Evolutionary conservation across 2,797 vertebrate genomes (phyloP).

Genomic region (Psittacula echo): DNA sequence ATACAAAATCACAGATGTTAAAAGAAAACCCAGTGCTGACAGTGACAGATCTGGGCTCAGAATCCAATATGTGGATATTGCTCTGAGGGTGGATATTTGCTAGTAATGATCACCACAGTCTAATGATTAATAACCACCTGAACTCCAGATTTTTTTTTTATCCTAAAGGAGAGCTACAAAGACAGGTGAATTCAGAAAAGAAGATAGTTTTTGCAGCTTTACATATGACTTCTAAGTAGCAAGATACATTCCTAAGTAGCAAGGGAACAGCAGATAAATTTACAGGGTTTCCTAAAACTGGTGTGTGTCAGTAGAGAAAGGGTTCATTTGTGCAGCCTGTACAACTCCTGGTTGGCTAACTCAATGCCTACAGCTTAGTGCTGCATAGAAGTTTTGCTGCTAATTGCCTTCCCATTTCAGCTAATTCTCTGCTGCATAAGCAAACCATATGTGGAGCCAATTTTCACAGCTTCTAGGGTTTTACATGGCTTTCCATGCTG

Average conservation of each 20-base stretch:
- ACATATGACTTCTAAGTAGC: not conserved
- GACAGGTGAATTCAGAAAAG: not conserved
- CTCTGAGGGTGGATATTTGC: not conserved
- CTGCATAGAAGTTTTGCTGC: slow-evolving; percentile 29
- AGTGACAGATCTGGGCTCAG: not conserved
- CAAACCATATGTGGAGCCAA: not conserved
- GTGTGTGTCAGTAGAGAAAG: not conserved
- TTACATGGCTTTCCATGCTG: not conserved
- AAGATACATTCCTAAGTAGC: not conserved
- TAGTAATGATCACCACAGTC: not conserved
- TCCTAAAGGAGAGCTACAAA: not conserved
- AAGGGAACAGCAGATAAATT: not conserved
- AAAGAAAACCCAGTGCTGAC: not conserved
- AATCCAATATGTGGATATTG: not conserved
- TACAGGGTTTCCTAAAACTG: not conserved
- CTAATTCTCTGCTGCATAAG: slow-evolving; percentile 24
- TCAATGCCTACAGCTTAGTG: slow-evolving; percentile 23
- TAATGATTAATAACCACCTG: not conserved
- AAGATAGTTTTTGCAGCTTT: not conserved
- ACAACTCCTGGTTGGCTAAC: not conserved
- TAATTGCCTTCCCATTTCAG: slow-evolving; percentile 29
- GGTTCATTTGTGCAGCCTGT: not conserved
- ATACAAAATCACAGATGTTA: not conserved
- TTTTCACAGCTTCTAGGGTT: slow-evolving; percentile 25
- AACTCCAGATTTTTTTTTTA: not conserved